Percentiles rank a stretch among this genome's conserved stretches.
Evolutionary conservation across 2,113 vertebrate species (phyloP).

Genomic region (Chaetops frenatus): DNA sequence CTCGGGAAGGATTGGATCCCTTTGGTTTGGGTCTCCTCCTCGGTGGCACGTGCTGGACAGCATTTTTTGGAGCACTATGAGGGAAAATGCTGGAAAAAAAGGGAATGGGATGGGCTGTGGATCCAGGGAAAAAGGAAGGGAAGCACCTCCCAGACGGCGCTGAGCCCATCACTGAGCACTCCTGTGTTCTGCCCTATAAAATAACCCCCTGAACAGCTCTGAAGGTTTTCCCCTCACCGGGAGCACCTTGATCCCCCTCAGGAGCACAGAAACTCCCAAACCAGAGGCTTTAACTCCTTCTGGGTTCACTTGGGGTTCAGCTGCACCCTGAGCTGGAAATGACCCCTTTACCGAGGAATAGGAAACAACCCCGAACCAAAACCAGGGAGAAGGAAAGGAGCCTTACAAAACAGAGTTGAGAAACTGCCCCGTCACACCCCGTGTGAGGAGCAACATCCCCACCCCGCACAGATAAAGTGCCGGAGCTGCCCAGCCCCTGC

Average conservation of each 20-base stretch:
- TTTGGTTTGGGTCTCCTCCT: background rate
- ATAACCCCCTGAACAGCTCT: background rate
- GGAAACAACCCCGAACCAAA: background rate
- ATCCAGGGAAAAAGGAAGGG: background rate
- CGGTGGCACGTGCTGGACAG: rapidly evolving
- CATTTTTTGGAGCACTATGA: rapidly evolving
- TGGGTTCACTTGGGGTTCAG: background rate
- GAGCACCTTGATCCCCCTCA: background rate
- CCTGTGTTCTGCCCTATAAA: background rate
- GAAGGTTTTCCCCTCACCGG: rapidly evolving
- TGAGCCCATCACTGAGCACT: background rate
- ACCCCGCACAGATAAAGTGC: conserved; percentile 32
- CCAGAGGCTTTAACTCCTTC: background rate
- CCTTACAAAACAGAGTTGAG: conserved; percentile 10
- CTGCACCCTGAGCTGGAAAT: background rate
- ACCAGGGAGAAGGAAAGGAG: background rate
- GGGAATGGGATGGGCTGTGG: background rate
- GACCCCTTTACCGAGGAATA: background rate
- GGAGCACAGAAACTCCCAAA: background rate
- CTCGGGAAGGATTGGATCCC: background rate
- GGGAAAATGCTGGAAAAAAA: background rate
- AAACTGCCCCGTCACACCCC: conserved; percentile 25
- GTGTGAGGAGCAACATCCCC: background rate
- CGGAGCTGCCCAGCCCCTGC: background rate
- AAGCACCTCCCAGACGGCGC: background rate